Conservation (phyloP, 2,113 vertebrate genomes). For the Neoarius graeffei region DNA sequence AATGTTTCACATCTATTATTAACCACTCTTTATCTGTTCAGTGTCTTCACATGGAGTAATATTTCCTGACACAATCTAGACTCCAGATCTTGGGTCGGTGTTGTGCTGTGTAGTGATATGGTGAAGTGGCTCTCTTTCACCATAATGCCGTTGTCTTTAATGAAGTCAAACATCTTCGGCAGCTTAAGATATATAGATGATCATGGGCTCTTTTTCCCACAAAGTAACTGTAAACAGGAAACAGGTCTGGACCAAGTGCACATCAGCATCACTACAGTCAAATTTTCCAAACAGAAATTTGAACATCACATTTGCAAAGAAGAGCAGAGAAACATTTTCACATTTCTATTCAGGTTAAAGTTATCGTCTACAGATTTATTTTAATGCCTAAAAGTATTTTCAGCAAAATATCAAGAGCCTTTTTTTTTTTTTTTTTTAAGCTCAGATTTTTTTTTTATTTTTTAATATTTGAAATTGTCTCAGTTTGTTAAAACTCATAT, state of each 20-base stretch:
- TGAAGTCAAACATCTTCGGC: neutral
- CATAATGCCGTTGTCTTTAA: slow-evolving; percentile 28
- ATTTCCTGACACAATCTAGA: neutral
- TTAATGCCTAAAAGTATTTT: neutral
- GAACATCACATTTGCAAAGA: neutral
- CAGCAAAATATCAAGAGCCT: neutral
- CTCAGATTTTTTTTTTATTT: no score
- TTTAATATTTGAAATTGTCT: neutral
- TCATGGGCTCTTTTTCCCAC: neutral
- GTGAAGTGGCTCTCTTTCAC: slow-evolving; percentile 5
- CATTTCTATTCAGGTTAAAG: neutral
- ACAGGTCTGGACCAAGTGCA: neutral
- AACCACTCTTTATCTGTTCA: neutral
- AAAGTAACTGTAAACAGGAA: neutral
- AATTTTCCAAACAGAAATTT: neutral
- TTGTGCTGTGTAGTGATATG: neutral
- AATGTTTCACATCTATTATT: neutral
- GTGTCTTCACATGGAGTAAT: neutral
- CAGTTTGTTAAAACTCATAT: neutral
- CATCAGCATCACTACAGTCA: slow-evolving; percentile 1
- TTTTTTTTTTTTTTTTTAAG: no score
- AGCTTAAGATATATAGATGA: neutral
- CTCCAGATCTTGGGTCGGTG: neutral
- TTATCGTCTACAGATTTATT: neutral
- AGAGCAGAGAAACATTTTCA: neutral